Evolutionary conservation across 2,888 invertebrate species (phyloP), one percentile per base, ranked within the genome.

Genomic region (Boloria euphrosyne): DNA sequence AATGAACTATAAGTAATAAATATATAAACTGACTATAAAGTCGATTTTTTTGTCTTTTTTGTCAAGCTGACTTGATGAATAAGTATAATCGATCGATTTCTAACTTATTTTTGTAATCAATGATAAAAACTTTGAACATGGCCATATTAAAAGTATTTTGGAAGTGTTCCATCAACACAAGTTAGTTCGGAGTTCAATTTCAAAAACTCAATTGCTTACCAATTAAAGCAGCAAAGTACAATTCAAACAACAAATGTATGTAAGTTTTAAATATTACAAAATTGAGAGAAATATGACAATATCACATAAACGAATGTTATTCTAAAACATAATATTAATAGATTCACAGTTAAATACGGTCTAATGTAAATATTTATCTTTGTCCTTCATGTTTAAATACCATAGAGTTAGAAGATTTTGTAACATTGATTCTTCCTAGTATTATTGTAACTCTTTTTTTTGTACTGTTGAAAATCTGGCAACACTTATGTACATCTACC

Each of bases 321-420:
- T 63, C 66, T 68, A 71, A 69, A 65, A 46, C 53, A 63, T 63
- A 3, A 22, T 22, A 67, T 62, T 63, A 52, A 69, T 58, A 66
- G 22, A 55, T 55, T 75, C 66, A 74, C 80, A 77, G 70, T 70
- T 75, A 77, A 81, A 82, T 81, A 83, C 84, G 68, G 47, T 70
- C 64, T 73, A 74, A 75, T 80, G 78, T 84, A 80, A 75, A 80
- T 79, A 78, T 31, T 7, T 31, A 31, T 75, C 70, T 75, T 75
- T 73, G 75, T 73, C 74, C 75, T 74, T 76, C 62, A 55, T 47
- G 54, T 70, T 59, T 69, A 65, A 66, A 62, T 70, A 72, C 54
- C 27, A 61, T 71, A 73, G 68, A 54, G 27, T 58, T 73, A 72
- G 66, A 62, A 57, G n/a, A 17, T 55, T 59, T 27, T 59, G 31